Evolutionary conservation across 2,113 vertebrate species (phyloP), one percentile per base, ranked within the genome.

Genomic region (Microtus montanus): DNA sequence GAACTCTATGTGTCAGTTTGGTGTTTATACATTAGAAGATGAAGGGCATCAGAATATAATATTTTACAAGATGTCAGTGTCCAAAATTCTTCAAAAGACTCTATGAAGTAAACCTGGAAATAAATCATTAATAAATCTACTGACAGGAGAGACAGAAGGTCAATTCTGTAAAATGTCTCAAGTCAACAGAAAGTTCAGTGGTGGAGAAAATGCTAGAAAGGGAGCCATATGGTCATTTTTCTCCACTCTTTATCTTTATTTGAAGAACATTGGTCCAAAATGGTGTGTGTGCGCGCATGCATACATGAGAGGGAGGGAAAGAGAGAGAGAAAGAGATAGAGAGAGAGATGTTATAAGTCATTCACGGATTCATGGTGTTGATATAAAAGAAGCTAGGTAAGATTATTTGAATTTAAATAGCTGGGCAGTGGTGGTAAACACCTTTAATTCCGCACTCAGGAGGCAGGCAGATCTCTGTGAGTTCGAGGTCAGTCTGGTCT

Each of bases 41-140:
- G 44, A 33, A 70, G 7, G 30, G 0, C 52, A 78, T 79, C 5
- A 74, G 38, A 84, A 66, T 49, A 80, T 70, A 17, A 80, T 66
- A 91, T 70, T 80, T 58, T 70, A 86, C 61, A 33, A 88, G 66
- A 93, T 71, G 38, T 28, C 33, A 78, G 35, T 89, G 24, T 94
- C 74, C 28, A 95, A 64, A 92, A 90, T 78, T 80, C 74, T 92
- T 92, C 8, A 24, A 52, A 54, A 87, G 14, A 47, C 41, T 91
- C 58, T 70, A 64, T 28, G 30, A 41, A 91, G 66, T 80, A 41
- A 91, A 61, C 78, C 24, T 64, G n/a, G 41, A 33, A 91, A 80
- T 82, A 93, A 64, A 83, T 71, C n/a, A 73, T 73, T 83, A 66
- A 47, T 63, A 77, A 15, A 30, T 80, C 30, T 38, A 38, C 30